Evolutionary conservation across 2,113 vertebrate genomes (phyloP).

Genomic region (Dinomys branickii): DNA sequence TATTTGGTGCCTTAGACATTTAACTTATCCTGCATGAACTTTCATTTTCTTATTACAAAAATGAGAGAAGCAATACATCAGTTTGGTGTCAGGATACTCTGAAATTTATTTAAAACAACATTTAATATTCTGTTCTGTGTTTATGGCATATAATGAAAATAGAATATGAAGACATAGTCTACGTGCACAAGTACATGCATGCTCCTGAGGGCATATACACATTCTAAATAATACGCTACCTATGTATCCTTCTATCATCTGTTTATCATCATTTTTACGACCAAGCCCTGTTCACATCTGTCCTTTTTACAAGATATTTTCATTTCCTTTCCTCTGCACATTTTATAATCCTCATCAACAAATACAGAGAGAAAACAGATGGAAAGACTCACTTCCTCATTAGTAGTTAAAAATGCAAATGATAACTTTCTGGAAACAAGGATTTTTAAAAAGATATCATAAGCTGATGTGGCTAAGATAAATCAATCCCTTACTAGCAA

Average conservation of each 20-base stretch:
- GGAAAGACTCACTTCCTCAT: conserved; percentile 29
- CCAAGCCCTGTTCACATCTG: background rate
- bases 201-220: background rate
- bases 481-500: background rate
- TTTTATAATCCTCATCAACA: conserved; percentile 56
- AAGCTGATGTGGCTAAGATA: background rate
- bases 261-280: background rate
- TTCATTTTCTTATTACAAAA: conserved; percentile 9
- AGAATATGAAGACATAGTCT: background rate
- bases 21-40: background rate
- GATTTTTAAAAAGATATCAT: background rate
- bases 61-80: background rate
- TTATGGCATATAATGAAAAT: background rate
- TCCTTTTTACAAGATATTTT: conserved; percentile 27
- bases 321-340: background rate
- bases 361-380: conserved; percentile 52
- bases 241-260: background rate
- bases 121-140: background rate
- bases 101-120: background rate
- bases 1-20: background rate
- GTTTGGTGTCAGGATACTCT: background rate
- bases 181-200: background rate
- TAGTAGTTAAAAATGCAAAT: conserved; percentile 72
- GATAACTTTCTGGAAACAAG: conserved; percentile 42
- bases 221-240: background rate